Percentiles rank a stretch among this genome's conserved stretches.
Evolutionary conservation across 2,888 invertebrate genomes (phyloP).

Genomic region (Drosophila robusta): DNA sequence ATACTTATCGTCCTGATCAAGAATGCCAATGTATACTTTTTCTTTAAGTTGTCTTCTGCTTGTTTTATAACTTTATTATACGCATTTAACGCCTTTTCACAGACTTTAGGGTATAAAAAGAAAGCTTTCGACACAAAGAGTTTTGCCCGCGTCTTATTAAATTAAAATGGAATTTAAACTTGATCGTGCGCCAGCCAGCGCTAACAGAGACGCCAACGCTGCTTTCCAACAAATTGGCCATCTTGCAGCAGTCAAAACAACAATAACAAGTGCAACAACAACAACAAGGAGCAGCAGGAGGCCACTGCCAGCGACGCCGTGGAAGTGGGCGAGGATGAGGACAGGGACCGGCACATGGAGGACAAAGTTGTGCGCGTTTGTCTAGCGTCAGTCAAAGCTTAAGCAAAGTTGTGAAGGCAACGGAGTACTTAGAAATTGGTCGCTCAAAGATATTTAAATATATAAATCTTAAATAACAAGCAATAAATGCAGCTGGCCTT

Average conservation of each 20-base stretch:
- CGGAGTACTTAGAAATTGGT: constrained; percentile 71
- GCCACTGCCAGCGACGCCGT: constrained; percentile 7
- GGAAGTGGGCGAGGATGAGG: constrained; percentile 2
- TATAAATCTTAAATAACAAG: constrained; percentile 79
- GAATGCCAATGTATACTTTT: neutral
- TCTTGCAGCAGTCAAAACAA: constrained; percentile 46
- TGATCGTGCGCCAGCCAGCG: constrained; percentile 58
- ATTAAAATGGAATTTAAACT: constrained; percentile 78
- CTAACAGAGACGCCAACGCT: constrained; percentile 7
- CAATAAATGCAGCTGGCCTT: constrained; percentile 67
- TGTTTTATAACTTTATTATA: neutral
- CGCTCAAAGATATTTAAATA: constrained; percentile 75
- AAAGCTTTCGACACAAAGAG: constrained; percentile 4
- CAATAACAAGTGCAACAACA: constrained; percentile 6
- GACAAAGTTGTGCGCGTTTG: constrained; percentile 72
- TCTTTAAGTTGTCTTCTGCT: neutral
- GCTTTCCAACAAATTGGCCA: constrained; percentile 51
- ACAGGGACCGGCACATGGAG: constrained; percentile 36
- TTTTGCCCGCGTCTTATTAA: constrained; percentile 58
- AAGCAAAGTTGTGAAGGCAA: constrained; percentile 66
- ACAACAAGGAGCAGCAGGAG: constrained; percentile 15
- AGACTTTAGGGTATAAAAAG: neutral
- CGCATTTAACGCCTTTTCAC: neutral
- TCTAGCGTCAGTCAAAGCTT: constrained; percentile 75
- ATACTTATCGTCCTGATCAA: too few relatives aligned